A percentile compares a stretch with the other conserved stretches of the same genome.
Conservation (phyloP, 2,888 invertebrate genomes). For the Macaria liturata region DNA sequence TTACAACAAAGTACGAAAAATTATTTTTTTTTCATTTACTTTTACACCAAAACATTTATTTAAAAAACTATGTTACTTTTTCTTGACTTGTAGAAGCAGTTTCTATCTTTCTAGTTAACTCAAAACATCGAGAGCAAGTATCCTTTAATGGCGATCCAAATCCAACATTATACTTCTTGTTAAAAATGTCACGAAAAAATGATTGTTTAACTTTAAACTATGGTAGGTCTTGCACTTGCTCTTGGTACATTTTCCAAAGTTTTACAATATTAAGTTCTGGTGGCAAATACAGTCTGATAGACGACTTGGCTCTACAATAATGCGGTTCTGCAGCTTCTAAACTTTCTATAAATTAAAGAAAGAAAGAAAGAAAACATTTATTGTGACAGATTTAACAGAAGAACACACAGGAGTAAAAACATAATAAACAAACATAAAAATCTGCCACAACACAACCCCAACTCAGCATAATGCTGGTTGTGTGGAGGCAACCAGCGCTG, state of each 20-base stretch:
- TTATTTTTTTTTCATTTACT: neutral
- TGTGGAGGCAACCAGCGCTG: no score
- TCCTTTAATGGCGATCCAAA: conserved; percentile 24
- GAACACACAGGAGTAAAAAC: no score
- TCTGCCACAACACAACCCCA: no score
- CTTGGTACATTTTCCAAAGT: conserved; percentile 25
- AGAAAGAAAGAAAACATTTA: no score
- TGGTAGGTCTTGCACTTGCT: conserved; percentile 4
- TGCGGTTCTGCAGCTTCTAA: conserved; percentile 23
- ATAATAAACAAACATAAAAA: no score
- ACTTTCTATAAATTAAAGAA: no score
- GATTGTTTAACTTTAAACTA: conserved; percentile 4
- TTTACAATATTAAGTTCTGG: conserved; percentile 22
- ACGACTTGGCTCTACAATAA: conserved; percentile 20
- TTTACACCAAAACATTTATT: neutral
- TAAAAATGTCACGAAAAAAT: conserved; percentile 1
- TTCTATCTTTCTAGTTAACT: conserved; percentile 15
- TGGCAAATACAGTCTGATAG: conserved; percentile 13
- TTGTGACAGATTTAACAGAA: no score
- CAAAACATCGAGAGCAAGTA: conserved; percentile 23
- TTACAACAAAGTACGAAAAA: neutral
- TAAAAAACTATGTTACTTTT: neutral
- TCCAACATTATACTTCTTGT: conserved; percentile 17
- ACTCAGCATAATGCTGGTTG: no score
- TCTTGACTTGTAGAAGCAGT: conserved; percentile 1